Percentiles rank a stretch among this genome's conserved stretches.
Conservation (phyloP, 2,113 vertebrate genomes). For the Daphoenositta chrysoptera region DNA sequence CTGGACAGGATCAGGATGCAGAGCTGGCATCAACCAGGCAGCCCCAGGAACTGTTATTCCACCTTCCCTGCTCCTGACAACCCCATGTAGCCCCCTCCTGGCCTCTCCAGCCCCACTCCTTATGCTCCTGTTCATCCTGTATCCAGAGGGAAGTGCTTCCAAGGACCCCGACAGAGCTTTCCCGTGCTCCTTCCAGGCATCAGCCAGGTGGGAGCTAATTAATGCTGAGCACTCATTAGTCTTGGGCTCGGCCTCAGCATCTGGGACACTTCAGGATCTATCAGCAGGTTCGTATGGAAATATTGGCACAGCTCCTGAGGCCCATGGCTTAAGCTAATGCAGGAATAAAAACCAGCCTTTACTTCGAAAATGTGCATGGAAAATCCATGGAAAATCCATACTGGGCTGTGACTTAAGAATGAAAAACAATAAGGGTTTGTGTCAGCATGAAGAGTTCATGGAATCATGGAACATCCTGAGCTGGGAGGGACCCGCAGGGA, state of each 20-base stretch:
- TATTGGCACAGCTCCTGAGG: background rate
- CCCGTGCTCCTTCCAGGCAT: rapidly evolving
- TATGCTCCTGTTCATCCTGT: background rate
- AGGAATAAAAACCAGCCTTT: background rate
- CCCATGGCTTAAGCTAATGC: background rate
- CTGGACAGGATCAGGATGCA: background rate
- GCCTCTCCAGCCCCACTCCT: background rate
- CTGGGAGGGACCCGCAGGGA: rapidly evolving
- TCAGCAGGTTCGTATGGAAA: background rate
- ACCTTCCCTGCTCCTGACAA: background rate
- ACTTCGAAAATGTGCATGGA: background rate
- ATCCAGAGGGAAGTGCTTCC: background rate
- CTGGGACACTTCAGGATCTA: background rate
- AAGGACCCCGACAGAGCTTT: background rate
- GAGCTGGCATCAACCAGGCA: background rate
- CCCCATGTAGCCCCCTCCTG: rapidly evolving
- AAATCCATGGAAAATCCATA: background rate
- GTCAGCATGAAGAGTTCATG: background rate
- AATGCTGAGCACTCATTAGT: background rate
- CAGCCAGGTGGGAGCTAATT: background rate
- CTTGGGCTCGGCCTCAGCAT: background rate
- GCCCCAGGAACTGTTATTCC: background rate
- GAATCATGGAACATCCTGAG: background rate
- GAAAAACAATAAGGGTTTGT: background rate
- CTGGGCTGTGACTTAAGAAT: background rate